Evolutionary conservation across 1,140 invertebrate species (phyloP), one percentile per base, ranked within the genome.

Genomic region (Pogonomyrmex californicus): DNA sequence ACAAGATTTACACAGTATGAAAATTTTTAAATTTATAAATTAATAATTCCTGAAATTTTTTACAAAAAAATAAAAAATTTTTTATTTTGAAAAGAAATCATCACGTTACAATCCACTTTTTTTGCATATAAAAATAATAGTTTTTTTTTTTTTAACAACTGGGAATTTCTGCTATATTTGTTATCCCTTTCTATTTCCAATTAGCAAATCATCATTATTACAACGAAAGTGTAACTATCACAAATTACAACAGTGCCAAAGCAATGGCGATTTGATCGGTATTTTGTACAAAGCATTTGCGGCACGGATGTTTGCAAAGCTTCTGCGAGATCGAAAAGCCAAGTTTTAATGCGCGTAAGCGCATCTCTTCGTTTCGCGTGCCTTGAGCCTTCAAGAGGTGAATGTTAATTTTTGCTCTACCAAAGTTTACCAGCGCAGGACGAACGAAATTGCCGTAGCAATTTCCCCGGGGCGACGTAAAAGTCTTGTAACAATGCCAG

Each of bases 381-480:
- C n/a, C 54, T 58, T 4, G 78, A 54, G 49, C 17, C 9, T n/a
- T 36, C 75, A 77, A 73, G 58, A 63, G 17, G 33, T 73, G 82
- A 88, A 86, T 90, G 82, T 91, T 91, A 91, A 88, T 90, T 91
- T 88, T 90, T 88, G 70, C 71, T 85, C 78, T 62, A 68, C 41
- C 41, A 58, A 68, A 73, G 62, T 76, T 82, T 63, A 44, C 71
- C 14, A n/a, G n/a, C 54, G 66, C 85, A 41, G 44, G 33, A 85
- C 17, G 58, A 60, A 77, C 65, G 63, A 87, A 90, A 89, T 91
- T 88, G 75, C 63, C 70, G 70, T 77, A 76, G 71, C 89, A 88
- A 91, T 91, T 91, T 91, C 86, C 89, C 86, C 30, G 47, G 83
- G 63, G 87, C 47, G 78, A 60, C 71, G 77, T 87, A 87, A 88